Evolutionary conservation across 92 coral and sea anemone species (phyloP), one percentile per base, ranked within the genome.

Genomic region (Palythoa caribaeorum): DNA sequence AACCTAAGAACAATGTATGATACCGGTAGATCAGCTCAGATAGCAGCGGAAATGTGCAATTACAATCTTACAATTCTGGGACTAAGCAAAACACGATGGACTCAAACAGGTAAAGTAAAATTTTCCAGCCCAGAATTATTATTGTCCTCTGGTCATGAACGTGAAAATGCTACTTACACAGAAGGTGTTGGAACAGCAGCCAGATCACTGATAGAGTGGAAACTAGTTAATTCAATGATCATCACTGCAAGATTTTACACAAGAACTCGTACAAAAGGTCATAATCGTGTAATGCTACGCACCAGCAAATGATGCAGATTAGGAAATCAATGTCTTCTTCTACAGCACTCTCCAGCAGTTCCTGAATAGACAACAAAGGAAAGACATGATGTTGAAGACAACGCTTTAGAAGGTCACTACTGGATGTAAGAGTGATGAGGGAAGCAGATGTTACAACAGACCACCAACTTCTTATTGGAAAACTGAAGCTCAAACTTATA

Each of bases 271-370:
- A 28, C 28, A 28, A 28, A 28, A 28, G 28, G 28, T 28, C 28
- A 28, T 0, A 28, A 28, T 28, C 28, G 28, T 28, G 28, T 28
- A 28, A 28, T 28, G 28, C 28, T 28, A 79, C 13, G 70, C 70
- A 17, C 71, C 79, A 8, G 37, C 78, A 17, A 87, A 88, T 66
- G 36, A 15, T 28, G 28, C 28, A 28, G 28, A 28, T 28, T 28
- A 28, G 28, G 28, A 80, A 28, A 37, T 12, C 6, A 88, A 88
- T 62, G 55, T 35, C 70, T 40, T 17, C 36, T 88, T 88, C 78
- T 88, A 81, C 57, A 48, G 1, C 55, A 81, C 47, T 37, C 65
- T 88, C 12, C 79, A 66, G 70, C 50, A 40, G 38, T 54, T 48
- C 12, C 38, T 84, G 17, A 63, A 50, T 39, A 70, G 28, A 40